phyloP scores from a whole-genome alignment of 2,888 invertebrate genomes.

The Autographa gamma region DNA sequence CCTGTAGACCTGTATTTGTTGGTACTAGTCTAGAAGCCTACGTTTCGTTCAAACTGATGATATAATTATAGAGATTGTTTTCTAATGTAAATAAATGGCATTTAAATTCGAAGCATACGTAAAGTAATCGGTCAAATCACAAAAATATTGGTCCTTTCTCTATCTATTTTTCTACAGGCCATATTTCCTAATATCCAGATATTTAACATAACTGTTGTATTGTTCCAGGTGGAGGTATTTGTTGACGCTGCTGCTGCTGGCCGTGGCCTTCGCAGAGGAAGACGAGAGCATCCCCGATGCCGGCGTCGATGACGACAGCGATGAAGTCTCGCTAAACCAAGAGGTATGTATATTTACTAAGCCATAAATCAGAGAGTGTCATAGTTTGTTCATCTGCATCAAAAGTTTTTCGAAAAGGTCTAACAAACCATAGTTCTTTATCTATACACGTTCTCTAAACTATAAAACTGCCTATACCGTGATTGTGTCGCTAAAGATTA shows the following conservation, averaged over 20 bases:
- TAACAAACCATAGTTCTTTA: too few relatives aligned
- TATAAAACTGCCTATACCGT: too few relatives aligned
- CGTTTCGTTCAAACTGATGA: not conserved
- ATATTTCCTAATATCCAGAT: not conserved
- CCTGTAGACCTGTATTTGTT: not conserved
- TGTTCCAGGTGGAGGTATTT: conserved; percentile 80
- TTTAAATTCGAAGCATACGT: too few relatives aligned
- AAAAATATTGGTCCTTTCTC: too few relatives aligned
- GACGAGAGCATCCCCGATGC: conserved; percentile 79
- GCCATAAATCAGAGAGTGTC: not conserved
- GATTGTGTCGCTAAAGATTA: too few relatives aligned
- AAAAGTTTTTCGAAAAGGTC: too few relatives aligned
- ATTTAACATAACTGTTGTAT: conserved; percentile 31
- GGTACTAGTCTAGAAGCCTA: not conserved
- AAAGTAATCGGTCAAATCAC: too few relatives aligned
- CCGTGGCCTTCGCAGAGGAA: conserved; percentile 73
- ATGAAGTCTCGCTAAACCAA: conserved; percentile 76
- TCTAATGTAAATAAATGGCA: too few relatives aligned
- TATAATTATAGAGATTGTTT: too few relatives aligned
- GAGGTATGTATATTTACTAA: conserved; percentile 73
- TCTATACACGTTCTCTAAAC: too few relatives aligned
- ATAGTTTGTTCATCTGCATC: too few relatives aligned
- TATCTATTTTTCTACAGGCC: not conserved
- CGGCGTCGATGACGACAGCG: conserved; percentile 74
- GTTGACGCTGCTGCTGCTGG: conserved; percentile 73